Conservation (phyloP, 2,113 vertebrate genomes). For the Alexandromys fortis region DNA sequence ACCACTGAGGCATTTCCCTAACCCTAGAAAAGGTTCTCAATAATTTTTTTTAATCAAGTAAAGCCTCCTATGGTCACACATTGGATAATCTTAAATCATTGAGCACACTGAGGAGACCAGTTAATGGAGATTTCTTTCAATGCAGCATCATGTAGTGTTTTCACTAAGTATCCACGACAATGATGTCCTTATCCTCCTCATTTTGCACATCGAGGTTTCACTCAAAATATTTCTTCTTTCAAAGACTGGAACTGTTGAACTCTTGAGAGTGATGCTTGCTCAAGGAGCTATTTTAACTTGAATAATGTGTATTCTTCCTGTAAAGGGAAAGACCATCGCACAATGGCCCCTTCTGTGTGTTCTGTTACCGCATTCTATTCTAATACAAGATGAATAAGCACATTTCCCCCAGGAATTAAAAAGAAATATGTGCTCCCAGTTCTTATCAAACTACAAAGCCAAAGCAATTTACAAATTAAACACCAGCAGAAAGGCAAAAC, state of each 20-base stretch:
- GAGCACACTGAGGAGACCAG: not conserved
- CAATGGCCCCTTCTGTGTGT: not conserved
- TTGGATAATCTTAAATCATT: not conserved
- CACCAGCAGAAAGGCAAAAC: constrained; percentile 33
- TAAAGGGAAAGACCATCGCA: not conserved
- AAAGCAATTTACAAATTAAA: constrained; percentile 64
- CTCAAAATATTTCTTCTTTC: not conserved
- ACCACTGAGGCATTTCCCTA: not conserved
- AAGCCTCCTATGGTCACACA: not conserved
- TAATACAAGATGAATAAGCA: constrained; percentile 40
- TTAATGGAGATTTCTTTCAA: not conserved
- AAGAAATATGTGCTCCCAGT: constrained; percentile 22
- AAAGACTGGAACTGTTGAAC: not conserved
- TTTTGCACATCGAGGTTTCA: not conserved
- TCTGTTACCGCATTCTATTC: constrained; percentile 27
- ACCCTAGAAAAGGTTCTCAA: not conserved
- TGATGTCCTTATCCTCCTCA: not conserved
- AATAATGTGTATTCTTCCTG: constrained; percentile 27
- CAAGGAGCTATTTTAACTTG: not conserved
- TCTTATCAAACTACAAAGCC: constrained; percentile 27
- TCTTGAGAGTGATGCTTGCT: not conserved
- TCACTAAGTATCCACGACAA: not conserved
- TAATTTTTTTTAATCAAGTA: not conserved
- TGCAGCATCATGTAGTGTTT: not conserved
- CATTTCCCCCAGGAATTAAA: constrained; percentile 51